Percentiles rank a stretch among this genome's conserved stretches.
Evolutionary conservation across 2,888 invertebrate genomes (phyloP).

Genomic region (Protodeltote pygarga): DNA sequence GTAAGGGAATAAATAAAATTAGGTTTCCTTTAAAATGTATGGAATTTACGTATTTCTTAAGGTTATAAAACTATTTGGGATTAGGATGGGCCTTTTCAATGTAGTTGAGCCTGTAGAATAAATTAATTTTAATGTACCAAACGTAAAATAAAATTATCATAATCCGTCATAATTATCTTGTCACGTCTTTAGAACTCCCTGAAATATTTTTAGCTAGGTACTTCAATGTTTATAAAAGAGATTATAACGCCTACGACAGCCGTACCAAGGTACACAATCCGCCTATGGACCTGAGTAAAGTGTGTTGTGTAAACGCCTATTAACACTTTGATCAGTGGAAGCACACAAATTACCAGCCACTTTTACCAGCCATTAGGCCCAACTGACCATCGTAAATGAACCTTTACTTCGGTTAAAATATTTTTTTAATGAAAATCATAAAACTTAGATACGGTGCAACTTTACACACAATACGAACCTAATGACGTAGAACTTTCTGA

Average conservation of each 20-base stretch:
- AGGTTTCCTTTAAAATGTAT: conserved; percentile 20
- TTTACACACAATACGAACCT: conserved; percentile 45
- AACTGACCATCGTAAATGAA: conserved; percentile 9
- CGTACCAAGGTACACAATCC: conserved; percentile 19
- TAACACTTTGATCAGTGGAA: conserved; percentile 11
- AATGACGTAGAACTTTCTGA: conserved; percentile 48
- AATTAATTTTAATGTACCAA: no score
- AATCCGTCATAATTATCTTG: no score
- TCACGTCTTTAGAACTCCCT: no score
- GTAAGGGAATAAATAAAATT: conserved; percentile 16
- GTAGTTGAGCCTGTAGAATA: no score
- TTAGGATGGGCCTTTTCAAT: no score
- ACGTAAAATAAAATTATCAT: no score
- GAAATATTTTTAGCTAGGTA: no score
- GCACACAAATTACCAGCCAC: conserved; percentile 12
- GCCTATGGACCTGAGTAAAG: conserved; percentile 8
- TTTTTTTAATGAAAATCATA: conserved; percentile 46
- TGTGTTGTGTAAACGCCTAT: conserved; percentile 22
- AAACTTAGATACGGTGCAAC: conserved; percentile 45
- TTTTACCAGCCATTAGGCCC: conserved; percentile 15
- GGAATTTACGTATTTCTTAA: conserved; percentile 20
- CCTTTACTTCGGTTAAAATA: conserved; percentile 18
- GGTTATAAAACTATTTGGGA: conserved; percentile 3
- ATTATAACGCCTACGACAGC: conserved; percentile 13
- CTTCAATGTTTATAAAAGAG: conserved; percentile 16